A percentile compares a stretch with the other conserved stretches of the same genome.
Conservation (phyloP, 2,113 vertebrate species). For the Austrofundulus limnaeus region DNA sequence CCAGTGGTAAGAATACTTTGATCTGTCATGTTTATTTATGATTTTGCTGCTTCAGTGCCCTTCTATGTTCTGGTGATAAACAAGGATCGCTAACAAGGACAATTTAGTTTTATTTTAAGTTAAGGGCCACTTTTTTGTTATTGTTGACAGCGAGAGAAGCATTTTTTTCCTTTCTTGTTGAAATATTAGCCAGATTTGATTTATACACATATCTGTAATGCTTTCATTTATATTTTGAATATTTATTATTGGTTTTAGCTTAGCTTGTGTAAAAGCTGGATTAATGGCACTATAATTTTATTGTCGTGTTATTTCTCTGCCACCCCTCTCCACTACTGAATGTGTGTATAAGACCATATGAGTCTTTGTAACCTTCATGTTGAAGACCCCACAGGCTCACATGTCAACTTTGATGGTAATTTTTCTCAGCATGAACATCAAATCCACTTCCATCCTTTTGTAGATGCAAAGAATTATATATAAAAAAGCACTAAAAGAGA, state of each 20-base stretch:
- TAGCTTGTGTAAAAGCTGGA: slow-evolving; percentile 1
- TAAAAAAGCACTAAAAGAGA: slow-evolving; percentile 18
- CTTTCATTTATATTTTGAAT: not conserved
- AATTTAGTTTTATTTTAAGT: not conserved
- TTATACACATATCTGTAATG: not conserved
- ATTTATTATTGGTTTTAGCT: not conserved
- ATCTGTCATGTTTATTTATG: not conserved
- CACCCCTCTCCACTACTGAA: not conserved
- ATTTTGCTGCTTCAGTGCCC: not conserved
- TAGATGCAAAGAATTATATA: slow-evolving; percentile 41
- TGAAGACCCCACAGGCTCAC: slow-evolving; percentile 47
- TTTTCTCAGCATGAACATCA: slow-evolving; percentile 56
- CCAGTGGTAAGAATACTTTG: slow-evolving; percentile 91
- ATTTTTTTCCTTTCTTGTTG: not conserved
- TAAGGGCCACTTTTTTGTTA: not conserved
- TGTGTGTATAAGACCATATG: not conserved
- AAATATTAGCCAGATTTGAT: not conserved
- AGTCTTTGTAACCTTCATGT: slow-evolving; percentile 56
- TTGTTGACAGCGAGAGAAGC: not conserved
- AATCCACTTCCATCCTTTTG: slow-evolving; percentile 54
- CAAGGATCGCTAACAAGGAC: not conserved
- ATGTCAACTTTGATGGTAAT: slow-evolving; percentile 60
- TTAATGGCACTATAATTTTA: slow-evolving; percentile 10
- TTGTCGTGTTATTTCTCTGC: too few relatives aligned
- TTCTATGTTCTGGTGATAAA: not conserved